These are phyloP conservation scores for Myotis findleyi DNA, from an alignment of 2,797 vertebrate species.

Conservation along the genomic window DNA sequence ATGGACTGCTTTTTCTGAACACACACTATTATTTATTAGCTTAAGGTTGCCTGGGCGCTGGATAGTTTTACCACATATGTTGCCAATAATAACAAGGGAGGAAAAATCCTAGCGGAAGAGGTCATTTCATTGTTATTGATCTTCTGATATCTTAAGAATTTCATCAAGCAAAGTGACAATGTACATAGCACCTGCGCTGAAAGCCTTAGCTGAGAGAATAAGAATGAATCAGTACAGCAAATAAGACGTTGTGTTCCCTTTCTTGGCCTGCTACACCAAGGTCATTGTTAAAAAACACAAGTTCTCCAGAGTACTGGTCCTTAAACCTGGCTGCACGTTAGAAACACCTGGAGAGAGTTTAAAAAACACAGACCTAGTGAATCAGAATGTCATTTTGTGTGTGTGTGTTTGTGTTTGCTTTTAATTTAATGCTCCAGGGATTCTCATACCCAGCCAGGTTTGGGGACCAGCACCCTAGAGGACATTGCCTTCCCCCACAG, in stretches of 20 bases:
- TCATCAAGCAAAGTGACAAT: conserved; percentile 54
- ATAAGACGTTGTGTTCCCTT: neutral
- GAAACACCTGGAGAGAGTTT: conserved; percentile 4
- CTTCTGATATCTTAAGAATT: conserved; percentile 41
- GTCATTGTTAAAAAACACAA: conserved; percentile 4
- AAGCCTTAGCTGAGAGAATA: conserved; percentile 50
- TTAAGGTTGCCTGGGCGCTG: neutral
- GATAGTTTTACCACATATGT: neutral
- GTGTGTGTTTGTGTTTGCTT: neutral
- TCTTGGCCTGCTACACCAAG: conserved; percentile 43
- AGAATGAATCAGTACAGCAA: conserved; percentile 28
- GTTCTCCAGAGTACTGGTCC: neutral
- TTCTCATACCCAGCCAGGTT: neutral
- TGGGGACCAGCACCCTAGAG: neutral
- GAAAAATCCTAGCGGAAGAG: conserved; percentile 47
- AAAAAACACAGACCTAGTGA: neutral
- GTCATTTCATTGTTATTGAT: conserved; percentile 64
- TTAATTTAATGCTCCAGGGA: neutral
- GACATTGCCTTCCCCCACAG: neutral
- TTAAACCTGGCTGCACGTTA: neutral
- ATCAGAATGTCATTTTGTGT: neutral
- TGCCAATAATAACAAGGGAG: neutral
- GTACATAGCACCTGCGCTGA: neutral
- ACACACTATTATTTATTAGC: neutral
- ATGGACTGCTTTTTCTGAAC: neutral